These are phyloP conservation scores for Chloebia gouldiae DNA, from an alignment of 2,113 vertebrate species.

Conservation along the genomic window DNA sequence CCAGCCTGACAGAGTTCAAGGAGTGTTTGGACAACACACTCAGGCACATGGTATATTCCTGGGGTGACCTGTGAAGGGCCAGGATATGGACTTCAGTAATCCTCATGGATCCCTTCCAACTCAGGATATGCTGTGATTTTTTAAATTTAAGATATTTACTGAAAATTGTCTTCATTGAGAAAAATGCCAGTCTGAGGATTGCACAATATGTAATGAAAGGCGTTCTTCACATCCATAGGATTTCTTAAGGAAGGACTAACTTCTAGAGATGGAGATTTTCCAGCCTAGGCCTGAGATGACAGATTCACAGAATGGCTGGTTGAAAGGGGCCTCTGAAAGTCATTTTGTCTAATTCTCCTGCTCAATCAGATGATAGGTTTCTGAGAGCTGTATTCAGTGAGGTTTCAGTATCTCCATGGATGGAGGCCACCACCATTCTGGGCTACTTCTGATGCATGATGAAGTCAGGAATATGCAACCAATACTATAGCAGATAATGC, in stretches of 20 bases:
- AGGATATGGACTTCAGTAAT: background rate
- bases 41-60: background rate
- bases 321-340: background rate
- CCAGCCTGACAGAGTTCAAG: background rate
- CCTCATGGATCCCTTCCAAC: background rate
- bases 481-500: background rate
- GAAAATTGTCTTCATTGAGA: background rate
- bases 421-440: background rate
- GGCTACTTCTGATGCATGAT: background rate
- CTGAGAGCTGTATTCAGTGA: background rate
- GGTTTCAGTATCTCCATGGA: background rate
- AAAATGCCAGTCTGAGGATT: background rate
- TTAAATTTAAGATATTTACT: background rate
- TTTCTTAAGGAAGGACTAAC: background rate
- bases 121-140: background rate
- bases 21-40: background rate
- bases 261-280: background rate
- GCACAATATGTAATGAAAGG: background rate
- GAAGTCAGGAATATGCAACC: background rate
- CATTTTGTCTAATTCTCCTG: background rate
- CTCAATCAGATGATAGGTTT: background rate
- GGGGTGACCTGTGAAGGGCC: background rate
- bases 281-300: background rate
- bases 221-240: accelerated
- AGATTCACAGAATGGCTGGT: background rate